phyloP scores from a whole-genome alignment of 1,140 invertebrate genomes.

The Epicauta chinensis region DNA sequence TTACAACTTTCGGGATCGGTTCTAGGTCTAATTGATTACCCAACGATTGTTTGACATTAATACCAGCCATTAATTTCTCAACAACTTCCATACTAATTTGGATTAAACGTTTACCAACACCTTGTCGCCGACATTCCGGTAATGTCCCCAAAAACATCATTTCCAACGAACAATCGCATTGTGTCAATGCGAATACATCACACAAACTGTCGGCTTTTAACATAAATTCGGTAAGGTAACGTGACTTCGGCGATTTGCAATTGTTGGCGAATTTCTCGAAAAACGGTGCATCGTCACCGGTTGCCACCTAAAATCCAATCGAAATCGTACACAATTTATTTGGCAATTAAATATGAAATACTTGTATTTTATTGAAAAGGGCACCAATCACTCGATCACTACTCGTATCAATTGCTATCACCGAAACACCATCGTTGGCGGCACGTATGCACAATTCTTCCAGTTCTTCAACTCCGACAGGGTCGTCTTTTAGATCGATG shows the following conservation, averaged over 20 bases:
- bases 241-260: background rate
- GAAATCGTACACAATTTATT: slow-evolving; percentile 8
- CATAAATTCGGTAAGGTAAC: background rate
- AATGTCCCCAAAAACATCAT: slow-evolving; percentile 57
- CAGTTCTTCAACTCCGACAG: slow-evolving; percentile 50
- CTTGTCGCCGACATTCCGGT: slow-evolving; percentile 42
- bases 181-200: slow-evolving; percentile 53
- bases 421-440: slow-evolving; percentile 55
- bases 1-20: slow-evolving; percentile 48
- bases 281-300: slow-evolving; percentile 1
- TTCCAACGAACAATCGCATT: slow-evolving; percentile 53
- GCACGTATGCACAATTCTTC: slow-evolving; percentile 50
- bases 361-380: slow-evolving; percentile 61
- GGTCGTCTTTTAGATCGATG: slow-evolving; percentile 48
- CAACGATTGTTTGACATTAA: slow-evolving; percentile 39
- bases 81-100: slow-evolving; percentile 48
- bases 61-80: slow-evolving; percentile 44
- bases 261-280: background rate
- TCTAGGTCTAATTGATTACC: slow-evolving; percentile 42
- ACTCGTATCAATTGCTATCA: slow-evolving; percentile 48
- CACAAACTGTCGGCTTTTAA: slow-evolving; percentile 45
- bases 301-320: slow-evolving; percentile 12
- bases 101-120: slow-evolving; percentile 47
- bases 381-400: slow-evolving; percentile 50
- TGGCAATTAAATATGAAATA: slow-evolving; percentile 23